These are phyloP conservation scores for Archips crataeganus DNA, from an alignment of 2,888 invertebrate genomes.

Conservation along the genomic window DNA sequence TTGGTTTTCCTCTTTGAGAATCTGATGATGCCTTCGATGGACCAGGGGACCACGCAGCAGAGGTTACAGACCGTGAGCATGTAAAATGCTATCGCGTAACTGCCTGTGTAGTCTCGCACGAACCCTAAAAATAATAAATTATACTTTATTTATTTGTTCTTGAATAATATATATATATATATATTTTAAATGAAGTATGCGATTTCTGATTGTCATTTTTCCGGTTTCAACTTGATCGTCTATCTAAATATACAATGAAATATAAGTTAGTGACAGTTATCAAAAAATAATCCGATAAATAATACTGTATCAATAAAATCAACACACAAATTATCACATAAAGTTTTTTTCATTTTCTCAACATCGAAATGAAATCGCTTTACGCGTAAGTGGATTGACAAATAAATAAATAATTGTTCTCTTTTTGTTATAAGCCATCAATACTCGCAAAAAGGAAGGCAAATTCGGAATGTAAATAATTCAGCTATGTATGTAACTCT, in stretches of 20 bases:
- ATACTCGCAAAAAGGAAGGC: too few relatives aligned
- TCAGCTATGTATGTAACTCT: too few relatives aligned
- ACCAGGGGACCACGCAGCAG: slow-evolving; percentile 88
- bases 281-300: not conserved
- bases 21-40: slow-evolving; percentile 77
- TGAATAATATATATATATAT: too few relatives aligned
- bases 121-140: slow-evolving; percentile 76
- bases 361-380: not conserved
- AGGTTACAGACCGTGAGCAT: slow-evolving; percentile 85
- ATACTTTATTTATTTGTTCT: not conserved
- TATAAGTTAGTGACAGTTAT: slow-evolving; percentile 3
- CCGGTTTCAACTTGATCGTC: not conserved
- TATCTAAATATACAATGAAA: not conserved
- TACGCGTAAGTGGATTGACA: not conserved
- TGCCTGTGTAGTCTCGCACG: slow-evolving; percentile 86
- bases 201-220: not conserved
- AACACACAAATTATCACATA: not conserved
- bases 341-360: not conserved
- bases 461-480: too few relatives aligned
- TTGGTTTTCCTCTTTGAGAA: slow-evolving; percentile 54
- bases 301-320: not conserved
- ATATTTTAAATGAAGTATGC: too few relatives aligned
- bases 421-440: too few relatives aligned
- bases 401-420: too few relatives aligned
- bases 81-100: slow-evolving; percentile 86